Evolutionary conservation across 2,113 vertebrate genomes (phyloP).

Genomic region (Mus spicilegus): DNA sequence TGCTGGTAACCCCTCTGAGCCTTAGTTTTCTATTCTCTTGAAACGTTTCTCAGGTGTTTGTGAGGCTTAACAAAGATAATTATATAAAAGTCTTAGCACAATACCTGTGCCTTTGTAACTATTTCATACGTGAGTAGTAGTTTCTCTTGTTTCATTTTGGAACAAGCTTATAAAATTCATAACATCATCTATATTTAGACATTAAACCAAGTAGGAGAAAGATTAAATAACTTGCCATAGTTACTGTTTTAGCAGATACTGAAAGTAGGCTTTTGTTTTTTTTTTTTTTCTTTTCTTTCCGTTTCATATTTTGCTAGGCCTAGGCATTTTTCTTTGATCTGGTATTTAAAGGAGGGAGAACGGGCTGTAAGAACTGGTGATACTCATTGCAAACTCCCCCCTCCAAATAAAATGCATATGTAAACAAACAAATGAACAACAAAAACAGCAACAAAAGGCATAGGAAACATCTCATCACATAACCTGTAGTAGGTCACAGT

Average conservation of each 20-base stretch:
- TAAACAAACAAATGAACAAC: too few relatives aligned
- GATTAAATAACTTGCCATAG: constrained; percentile 13
- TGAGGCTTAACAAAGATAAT: constrained; percentile 41
- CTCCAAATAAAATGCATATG: too few relatives aligned
- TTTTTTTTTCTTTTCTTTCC: neutral
- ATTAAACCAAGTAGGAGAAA: neutral
- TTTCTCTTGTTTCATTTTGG: constrained; percentile 20
- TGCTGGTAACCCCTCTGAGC: neutral
- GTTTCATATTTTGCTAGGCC: neutral
- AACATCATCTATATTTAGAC: constrained; percentile 14
- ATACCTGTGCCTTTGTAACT: neutral
- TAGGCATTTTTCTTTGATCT: neutral
- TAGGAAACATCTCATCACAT: too few relatives aligned
- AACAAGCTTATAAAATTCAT: neutral
- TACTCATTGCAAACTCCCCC: neutral
- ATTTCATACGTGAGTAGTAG: neutral
- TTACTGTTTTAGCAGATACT: neutral
- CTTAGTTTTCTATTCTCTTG: neutral
- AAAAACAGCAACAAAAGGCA: too few relatives aligned
- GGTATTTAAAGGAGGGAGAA: neutral
- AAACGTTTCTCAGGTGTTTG: neutral
- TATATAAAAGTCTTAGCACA: neutral
- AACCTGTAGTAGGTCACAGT: too few relatives aligned
- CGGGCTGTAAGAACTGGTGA: neutral
- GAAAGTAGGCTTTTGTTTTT: neutral